Conservation (phyloP, 2,797 vertebrate species). For the Siniperca obscura region DNA sequence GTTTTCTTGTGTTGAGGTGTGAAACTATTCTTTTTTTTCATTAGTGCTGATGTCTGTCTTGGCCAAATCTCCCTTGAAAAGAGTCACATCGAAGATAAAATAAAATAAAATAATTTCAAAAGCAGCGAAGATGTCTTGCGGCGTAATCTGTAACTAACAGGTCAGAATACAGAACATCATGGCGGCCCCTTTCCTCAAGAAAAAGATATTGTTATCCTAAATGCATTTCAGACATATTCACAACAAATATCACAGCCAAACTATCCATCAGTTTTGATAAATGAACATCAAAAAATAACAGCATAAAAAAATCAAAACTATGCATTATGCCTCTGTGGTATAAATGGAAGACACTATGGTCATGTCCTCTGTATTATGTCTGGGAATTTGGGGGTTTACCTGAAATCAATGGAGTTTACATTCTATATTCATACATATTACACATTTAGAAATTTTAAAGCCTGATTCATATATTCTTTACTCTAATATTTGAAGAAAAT, state of each 20-base stretch:
- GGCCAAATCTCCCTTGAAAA: not conserved
- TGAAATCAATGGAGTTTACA: not conserved
- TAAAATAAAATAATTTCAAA: not conserved
- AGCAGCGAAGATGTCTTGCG: not conserved
- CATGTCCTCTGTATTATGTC: not conserved
- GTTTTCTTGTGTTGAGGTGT: not conserved
- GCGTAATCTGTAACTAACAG: not conserved
- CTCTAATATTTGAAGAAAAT: not conserved
- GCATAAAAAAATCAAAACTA: not conserved
- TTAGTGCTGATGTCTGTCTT: not conserved
- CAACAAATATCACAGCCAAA: not conserved
- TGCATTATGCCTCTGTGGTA: not conserved
- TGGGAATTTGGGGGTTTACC: not conserved
- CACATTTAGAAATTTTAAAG: not conserved
- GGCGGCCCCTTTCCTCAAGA: not conserved
- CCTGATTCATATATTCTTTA: not conserved
- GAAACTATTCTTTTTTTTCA: not conserved
- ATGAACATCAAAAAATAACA: not conserved
- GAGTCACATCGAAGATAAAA: not conserved
- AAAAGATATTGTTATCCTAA: not conserved
- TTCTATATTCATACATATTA: not conserved
- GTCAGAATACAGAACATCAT: not conserved
- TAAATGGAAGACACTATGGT: not conserved
- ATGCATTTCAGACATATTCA: not conserved
- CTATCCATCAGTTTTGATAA: not conserved